Evolutionary conservation across 2,113 vertebrate genomes (phyloP), one percentile per base, ranked within the genome.

Genomic region (Capricornis sumatraensis): DNA sequence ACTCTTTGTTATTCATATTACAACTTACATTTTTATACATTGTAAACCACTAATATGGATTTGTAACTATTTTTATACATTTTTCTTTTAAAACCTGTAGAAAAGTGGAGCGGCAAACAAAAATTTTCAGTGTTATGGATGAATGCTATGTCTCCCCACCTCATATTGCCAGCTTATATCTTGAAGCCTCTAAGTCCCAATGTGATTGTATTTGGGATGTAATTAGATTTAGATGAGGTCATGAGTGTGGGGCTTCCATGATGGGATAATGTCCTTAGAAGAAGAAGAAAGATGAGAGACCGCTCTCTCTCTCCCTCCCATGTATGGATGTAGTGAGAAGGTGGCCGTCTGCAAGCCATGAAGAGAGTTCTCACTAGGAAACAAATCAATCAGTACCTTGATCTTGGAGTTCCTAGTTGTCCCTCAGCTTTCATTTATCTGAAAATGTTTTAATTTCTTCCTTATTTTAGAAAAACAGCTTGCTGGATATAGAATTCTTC

Each of bases 291-390:
- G 40, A 43, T 60, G 40, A 45, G 10, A 76, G 12, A 76, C 6
- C 4, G 0, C 30, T 23, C 19, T 3, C 28, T 43, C 28, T 7
- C 10, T 19, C 16, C 28, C 55, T 45, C 36, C 7, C 14, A 16
- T 50, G 76, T 81, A 50, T 33, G 45, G 78, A 33, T 2, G 1
- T 28, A 52, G 15, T 50, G 78, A 81, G 78, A 81, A 81, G 47
- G 47, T 33, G 78, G 47, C 47, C 47, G 52, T 81, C 47, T 81
- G 16, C 8, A 81, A 81, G 47, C 78, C 78, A n/a, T 52, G 47
- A 81, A 81, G 47, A 52, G 47, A 7, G 16, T 30, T 30, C 78
- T 81, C 28, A 50, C 45, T 50, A 10, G 28, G 78, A 81, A 81
- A 81, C 47, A 81, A 81, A 21, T 81, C 47, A 33, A 52, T 30